Evolutionary conservation across 2,888 invertebrate genomes (phyloP), one percentile per base, ranked within the genome.

Genomic region (Pharmacophagus antenor): DNA sequence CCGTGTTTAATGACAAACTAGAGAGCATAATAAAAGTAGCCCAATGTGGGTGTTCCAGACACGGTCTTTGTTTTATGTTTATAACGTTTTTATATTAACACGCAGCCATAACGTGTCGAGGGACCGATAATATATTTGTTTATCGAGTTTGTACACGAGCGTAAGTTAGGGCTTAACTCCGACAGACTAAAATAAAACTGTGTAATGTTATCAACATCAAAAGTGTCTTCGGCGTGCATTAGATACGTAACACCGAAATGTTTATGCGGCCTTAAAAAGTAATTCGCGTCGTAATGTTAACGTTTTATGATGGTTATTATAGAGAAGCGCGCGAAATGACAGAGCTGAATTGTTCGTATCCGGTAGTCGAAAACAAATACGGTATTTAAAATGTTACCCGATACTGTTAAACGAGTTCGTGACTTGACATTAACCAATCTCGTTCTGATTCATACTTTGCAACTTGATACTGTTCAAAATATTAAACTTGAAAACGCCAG

Each of bases 1-100:
- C 15, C n/a, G 27, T 62, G 62, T 63, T 70, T 71, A 68, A 70
- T 63, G 66, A 64, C 62, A 51, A 60, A 66, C 67, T 71, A 67
- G 70, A 71, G 70, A 73, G 63, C 65, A 76, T 70, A 73, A 70
- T 74, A 77, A 80, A 81, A 75, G 70, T 74, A 72, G 71, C 71
- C 46, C 70, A 61, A 68, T 75, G 83, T 83, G 82, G 82, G 82
- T 78, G 82, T 81, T 70, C 76, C 69, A 56, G 63, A 69, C 71
- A 72, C 72, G 72, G 73, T 68, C 72, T 81, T 78, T 80, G 77
- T 80, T 84, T 84, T 82, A 84, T 77, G 74, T 67, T 72, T 71
- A 79, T 76, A 78, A 67, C 67, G 64, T 69, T 77, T 84, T 82
- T 81, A 83, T 79, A 63, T 79, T 77, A 72, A 71, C 71, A 69